These are phyloP conservation scores for Aphaenogaster floridana DNA, from an alignment of 1,140 invertebrate genomes.

Conservation along the genomic window DNA sequence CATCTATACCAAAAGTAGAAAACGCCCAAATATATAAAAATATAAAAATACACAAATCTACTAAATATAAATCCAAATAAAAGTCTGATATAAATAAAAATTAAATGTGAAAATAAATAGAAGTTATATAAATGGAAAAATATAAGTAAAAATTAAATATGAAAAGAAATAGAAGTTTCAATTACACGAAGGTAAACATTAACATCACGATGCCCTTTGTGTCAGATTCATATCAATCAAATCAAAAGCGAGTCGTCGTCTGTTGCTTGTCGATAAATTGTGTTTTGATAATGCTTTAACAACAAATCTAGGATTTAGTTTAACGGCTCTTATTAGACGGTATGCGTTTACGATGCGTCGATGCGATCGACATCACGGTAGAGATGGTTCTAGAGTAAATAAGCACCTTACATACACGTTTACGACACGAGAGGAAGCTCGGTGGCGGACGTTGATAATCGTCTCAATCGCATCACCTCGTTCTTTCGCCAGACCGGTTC, in stretches of 20 bases:
- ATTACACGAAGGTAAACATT: not conserved
- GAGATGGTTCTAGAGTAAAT: not conserved
- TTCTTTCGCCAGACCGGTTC: slow-evolving; percentile 39
- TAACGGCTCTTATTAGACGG: not conserved
- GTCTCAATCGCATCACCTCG: slow-evolving; percentile 30
- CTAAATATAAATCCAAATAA: not conserved
- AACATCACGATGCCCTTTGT: not conserved
- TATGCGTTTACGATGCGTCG: not conserved
- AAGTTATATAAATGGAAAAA: not conserved
- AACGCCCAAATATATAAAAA: not conserved
- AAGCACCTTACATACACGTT: slow-evolving; percentile 3
- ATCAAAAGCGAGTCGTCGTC: not conserved
- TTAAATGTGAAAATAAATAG: not conserved
- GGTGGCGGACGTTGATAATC: not conserved
- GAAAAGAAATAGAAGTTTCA: not conserved
- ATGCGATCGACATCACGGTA: not conserved
- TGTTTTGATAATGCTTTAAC: not conserved
- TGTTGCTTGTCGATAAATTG: not conserved
- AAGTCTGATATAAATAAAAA: slow-evolving; percentile 9
- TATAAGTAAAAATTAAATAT: slow-evolving; percentile 2
- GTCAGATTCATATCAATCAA: slow-evolving; percentile 5
- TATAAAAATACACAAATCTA: slow-evolving; percentile 10
- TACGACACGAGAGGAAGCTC: not conserved
- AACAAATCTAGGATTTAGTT: not conserved
- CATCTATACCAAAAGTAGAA: not conserved